Base-by-base conservation (phyloP, 2,888 invertebrate species). In the Philonicus albiceps region DNA sequence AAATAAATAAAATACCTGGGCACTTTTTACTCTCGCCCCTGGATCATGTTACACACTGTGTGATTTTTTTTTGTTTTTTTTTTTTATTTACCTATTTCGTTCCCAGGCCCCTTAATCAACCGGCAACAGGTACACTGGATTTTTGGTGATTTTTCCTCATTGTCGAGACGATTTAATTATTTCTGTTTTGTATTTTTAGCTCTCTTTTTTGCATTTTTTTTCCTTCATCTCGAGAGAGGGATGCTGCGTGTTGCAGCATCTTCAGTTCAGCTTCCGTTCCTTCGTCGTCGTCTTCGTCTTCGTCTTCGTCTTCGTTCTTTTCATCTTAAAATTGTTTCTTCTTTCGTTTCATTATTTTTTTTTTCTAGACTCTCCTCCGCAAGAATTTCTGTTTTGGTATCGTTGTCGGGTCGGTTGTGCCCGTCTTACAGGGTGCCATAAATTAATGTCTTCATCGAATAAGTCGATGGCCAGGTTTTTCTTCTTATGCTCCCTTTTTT, bases 371-470 rank as follows among this genome's bases (percentile, higher is more conserved):
- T 37, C 27, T 27, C 64, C 64, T 64, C 64, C 64, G 11, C 64
- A 64, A 64, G 64, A 64, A 22, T 27, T 64, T 64, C 27, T 64
- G 64, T 27, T 27, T n/a, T 11, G 64, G 27, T 64, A 8, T 64
- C 64, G 22, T 22, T 2, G 22, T 22, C n/a, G n/a, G n/a, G n/a
- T 49, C 49, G n/a, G n/a, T n/a, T 4, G 49, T 43, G 40, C 40
- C 49, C 64, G 27, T 64, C 64, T 64, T 64, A 8, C 64, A 64
- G 64, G 43, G 49, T 78, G 78, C 43, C 49, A 43, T 43, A 78
- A 78, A 78, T n/a, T 78, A 78, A 78, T 22, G 78, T 78, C 78
- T 78, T 78, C 40, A 78, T 78, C 78, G 49, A 78, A 78, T 30
- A 78, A 43, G 64, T 64, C 64, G 19, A 64, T 64, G 7, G 27